A percentile compares a stretch with the other conserved stretches of the same genome.
Conservation (phyloP, 1,140 invertebrate species). For the Ganaspis sp. region DNA sequence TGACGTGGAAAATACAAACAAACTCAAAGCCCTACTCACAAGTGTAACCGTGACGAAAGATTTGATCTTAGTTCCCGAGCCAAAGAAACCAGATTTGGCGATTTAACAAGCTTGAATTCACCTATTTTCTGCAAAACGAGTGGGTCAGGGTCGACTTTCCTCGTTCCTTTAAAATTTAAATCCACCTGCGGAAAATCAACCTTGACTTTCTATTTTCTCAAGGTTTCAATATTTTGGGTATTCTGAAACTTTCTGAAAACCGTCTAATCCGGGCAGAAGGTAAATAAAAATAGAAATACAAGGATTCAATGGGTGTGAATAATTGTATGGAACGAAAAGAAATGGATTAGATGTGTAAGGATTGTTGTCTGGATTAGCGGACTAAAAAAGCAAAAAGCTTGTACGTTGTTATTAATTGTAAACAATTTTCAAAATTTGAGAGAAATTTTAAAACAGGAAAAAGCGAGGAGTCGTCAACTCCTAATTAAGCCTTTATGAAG, state of each 20-base stretch:
- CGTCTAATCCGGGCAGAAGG: too few species aligned
- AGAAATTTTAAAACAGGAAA: too few species aligned
- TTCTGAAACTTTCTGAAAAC: not conserved
- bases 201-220: not conserved
- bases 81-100: slow-evolving; percentile 59
- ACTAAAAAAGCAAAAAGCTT: too few species aligned
- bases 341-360: too few species aligned
- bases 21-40: slow-evolving; percentile 32
- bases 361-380: too few species aligned
- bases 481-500: too few species aligned
- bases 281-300: too few species aligned
- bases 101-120: slow-evolving; percentile 44
- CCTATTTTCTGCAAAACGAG: not conserved
- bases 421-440: too few species aligned
- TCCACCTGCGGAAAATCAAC: not conserved
- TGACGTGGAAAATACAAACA: slow-evolving; percentile 51
- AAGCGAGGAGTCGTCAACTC: too few species aligned
- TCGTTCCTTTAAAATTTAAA: slow-evolving; percentile 12
- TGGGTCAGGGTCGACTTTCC: slow-evolving; percentile 40
- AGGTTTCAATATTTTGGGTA: not conserved
- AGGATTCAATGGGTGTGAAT: too few species aligned
- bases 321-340: too few species aligned
- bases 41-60: slow-evolving; percentile 55
- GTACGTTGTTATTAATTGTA: too few species aligned
- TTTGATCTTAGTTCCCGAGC: not conserved